Percentiles rank a stretch among this genome's conserved stretches.
Conservation (phyloP, 2,113 vertebrate genomes). For the Pantherophis guttatus region DNA sequence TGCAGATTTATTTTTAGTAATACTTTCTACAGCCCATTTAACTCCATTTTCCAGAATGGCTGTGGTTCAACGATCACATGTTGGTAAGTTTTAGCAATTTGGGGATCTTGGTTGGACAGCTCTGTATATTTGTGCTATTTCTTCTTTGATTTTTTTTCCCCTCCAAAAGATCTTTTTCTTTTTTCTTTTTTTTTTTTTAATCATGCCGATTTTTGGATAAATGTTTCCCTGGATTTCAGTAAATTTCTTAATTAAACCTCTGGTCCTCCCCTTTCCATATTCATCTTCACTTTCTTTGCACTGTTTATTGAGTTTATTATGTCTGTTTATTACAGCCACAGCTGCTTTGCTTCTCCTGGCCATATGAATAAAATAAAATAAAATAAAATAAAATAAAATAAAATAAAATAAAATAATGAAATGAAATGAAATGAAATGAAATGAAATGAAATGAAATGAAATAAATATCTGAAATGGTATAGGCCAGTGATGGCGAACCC, state of each 20-base stretch:
- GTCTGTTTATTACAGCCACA: neutral
- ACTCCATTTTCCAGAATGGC: neutral
- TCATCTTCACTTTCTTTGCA: neutral
- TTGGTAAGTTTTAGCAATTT: neutral
- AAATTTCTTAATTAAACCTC: neutral
- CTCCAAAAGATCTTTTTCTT: neutral
- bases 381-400: neutral
- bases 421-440: neutral
- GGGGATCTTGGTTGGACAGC: neutral
- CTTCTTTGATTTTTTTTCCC: neutral
- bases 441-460: neutral
- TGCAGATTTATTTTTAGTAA: neutral
- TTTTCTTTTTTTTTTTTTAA: neutral
- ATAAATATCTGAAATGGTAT: too few relatives aligned
- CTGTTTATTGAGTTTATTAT: neutral
- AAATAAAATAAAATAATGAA: neutral
- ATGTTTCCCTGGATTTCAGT: neutral
- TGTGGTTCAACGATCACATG: neutral
- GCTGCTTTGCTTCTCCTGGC: neutral
- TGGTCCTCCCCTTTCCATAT: neutral
- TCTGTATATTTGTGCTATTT: neutral
- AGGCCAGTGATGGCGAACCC: too few relatives aligned
- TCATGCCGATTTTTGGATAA: neutral
- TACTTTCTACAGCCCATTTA: neutral
- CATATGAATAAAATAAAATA: neutral